These are phyloP conservation scores for human (Homo sapiens) DNA, from an alignment of 2,113 vertebrate genomes.

Conservation along the genomic window GRCh38 chr11:62594501-62595000, in stretches of 20 bases:
- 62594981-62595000: slow-evolving; percentile 93
- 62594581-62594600: slow-evolving; percentile 93
- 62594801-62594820: background rate
- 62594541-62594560: slow-evolving; percentile 89
- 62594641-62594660: background rate
- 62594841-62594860: background rate
- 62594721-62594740: background rate
- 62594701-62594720: background rate
- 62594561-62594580: slow-evolving; percentile 93
- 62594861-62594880: background rate
- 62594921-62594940: background rate
- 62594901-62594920: background rate
- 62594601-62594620: slow-evolving; percentile 93
- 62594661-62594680: background rate
- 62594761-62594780: background rate
- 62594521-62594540: slow-evolving; percentile 92
- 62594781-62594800: background rate
- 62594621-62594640: slow-evolving; percentile 91
- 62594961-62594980: slow-evolving; percentile 76
- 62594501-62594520: slow-evolving; percentile 85
- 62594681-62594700: background rate
- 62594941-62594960: background rate
- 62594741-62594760: background rate
- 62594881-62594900: background rate
- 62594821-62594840: background rate